These are phyloP conservation scores for Rhombomys opimus DNA, from an alignment of 2,113 vertebrate species.

Conservation along the genomic window DNA sequence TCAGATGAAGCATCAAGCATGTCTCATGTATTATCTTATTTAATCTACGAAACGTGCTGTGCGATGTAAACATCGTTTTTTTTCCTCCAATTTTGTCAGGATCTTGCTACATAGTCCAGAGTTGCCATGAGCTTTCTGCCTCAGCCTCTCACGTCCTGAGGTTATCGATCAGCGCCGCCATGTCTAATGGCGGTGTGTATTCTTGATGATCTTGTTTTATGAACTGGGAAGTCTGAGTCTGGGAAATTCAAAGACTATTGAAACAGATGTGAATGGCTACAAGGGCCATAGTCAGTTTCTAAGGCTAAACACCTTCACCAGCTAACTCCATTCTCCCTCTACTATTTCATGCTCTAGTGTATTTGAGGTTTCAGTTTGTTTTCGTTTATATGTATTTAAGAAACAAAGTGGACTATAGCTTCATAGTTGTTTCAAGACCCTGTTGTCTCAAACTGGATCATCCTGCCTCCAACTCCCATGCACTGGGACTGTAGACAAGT, in stretches of 20 bases:
- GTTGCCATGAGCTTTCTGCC: not conserved
- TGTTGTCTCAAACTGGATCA: not conserved
- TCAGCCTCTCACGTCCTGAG: too few relatives aligned
- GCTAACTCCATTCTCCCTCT: not conserved
- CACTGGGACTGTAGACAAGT: not conserved
- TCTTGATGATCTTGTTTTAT: not conserved
- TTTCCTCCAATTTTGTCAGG: too few relatives aligned
- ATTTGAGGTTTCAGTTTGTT: constrained; percentile 42
- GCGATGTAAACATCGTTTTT: not conserved
- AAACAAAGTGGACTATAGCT: not conserved
- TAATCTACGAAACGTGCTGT: not conserved
- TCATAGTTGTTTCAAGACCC: not conserved
- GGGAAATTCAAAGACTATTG: not conserved
- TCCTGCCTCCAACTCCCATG: not conserved
- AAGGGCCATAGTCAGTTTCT: not conserved
- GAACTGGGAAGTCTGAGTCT: not conserved
- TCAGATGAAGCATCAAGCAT: not conserved
- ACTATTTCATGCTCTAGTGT: not conserved
- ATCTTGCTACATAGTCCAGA: not conserved
- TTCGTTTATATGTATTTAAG: constrained; percentile 32
- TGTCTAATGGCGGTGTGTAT: not conserved
- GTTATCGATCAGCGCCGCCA: not conserved
- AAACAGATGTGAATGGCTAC: too few relatives aligned
- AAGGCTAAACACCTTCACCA: not conserved
- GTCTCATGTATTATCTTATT: not conserved